phyloP scores from a whole-genome alignment of 2,888 invertebrate species.

The Palloptera scutellata region DNA sequence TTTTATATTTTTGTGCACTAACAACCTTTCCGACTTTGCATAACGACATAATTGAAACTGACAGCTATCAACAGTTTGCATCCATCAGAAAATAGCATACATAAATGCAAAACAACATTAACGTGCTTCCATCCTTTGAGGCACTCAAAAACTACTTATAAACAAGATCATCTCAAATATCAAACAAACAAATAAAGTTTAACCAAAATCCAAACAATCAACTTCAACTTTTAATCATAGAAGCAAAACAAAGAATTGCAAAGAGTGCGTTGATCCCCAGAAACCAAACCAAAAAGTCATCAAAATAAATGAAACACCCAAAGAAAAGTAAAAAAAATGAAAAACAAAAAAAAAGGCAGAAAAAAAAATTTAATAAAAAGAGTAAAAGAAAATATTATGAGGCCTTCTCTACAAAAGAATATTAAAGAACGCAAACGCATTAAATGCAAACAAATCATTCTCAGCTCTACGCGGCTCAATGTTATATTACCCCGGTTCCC shows the following conservation, averaged over 20 bases:
- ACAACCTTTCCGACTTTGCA: neutral
- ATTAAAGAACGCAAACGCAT: conserved; percentile 21
- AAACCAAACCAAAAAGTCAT: conserved; percentile 2
- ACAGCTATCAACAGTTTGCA: conserved; percentile 17
- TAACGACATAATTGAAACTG: conserved; percentile 10
- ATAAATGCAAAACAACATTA: neutral
- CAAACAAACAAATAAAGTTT: conserved; percentile 23
- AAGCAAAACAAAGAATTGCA: conserved; percentile 40
- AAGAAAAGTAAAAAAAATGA: neutral
- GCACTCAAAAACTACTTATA: neutral
- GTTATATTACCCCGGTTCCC: too few species aligned
- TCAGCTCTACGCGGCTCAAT: too few species aligned
- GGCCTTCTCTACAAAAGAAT: conserved; percentile 1
- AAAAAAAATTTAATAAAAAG: neutral
- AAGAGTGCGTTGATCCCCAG: conserved; percentile 44
- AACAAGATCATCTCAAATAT: conserved; percentile 32
- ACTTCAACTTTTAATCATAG: conserved; percentile 35
- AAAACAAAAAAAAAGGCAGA: neutral
- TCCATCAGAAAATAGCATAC: conserved; percentile 4
- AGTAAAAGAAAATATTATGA: neutral
- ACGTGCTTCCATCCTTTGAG: too few species aligned
- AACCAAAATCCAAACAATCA: conserved; percentile 20
- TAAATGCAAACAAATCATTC: conserved; percentile 17
- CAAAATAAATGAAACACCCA: neutral
- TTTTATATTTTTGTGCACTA: too few species aligned